Evolutionary conservation across 2,888 invertebrate species (phyloP).

Genomic region (Cephus pygmeus): DNA sequence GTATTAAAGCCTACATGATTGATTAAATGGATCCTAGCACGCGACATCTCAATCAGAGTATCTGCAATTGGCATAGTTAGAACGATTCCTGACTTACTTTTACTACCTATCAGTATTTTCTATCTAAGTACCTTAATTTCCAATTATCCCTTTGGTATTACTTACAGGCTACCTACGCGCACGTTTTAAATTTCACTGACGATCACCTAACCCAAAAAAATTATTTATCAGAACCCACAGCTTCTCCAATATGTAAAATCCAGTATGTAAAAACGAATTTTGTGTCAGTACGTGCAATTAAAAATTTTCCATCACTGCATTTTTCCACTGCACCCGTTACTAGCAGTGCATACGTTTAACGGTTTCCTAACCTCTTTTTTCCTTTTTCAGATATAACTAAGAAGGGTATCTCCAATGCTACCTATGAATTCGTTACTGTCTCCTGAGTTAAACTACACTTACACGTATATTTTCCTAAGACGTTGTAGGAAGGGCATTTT

Average conservation of each 20-base stretch:
- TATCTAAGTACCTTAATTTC: not conserved
- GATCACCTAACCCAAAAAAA: not conserved
- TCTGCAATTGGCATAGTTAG: not conserved
- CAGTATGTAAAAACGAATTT: not conserved
- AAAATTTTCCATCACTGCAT: not conserved
- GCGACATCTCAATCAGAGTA: not conserved
- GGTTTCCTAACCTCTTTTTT: not conserved
- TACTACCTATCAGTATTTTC: not conserved
- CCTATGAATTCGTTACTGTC: not conserved
- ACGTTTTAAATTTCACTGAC: too few relatives aligned
- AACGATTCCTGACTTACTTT: not conserved
- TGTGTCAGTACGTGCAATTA: not conserved
- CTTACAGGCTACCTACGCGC: not conserved
- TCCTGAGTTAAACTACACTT: not conserved
- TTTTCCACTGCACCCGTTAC: too few relatives aligned
- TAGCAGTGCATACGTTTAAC: too few relatives aligned
- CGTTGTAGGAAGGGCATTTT: not conserved
- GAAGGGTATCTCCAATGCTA: not conserved
- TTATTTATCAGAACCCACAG: not conserved
- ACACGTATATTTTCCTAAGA: not conserved
- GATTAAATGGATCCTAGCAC: not conserved
- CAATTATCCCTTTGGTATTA: not conserved
- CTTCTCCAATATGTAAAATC: not conserved
- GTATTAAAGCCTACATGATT: not conserved
- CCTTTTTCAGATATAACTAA: not conserved